Conservation (phyloP, 2,797 vertebrate genomes). For the Danio jaintianensis region DNA sequence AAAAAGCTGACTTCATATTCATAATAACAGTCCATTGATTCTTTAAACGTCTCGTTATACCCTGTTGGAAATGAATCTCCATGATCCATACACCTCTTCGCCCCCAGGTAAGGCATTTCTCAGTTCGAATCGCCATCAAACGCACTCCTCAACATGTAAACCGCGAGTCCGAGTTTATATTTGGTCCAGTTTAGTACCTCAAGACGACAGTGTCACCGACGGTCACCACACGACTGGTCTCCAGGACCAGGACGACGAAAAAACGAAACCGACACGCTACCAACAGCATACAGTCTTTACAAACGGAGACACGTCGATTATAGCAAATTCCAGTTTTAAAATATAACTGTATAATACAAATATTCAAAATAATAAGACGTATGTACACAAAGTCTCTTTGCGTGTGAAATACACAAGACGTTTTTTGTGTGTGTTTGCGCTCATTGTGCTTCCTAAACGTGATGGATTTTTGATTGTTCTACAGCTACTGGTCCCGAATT, state of each 20-base stretch:
- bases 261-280: slow-evolving; percentile 61
- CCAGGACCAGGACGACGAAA: slow-evolving; percentile 57
- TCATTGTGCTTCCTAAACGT: slow-evolving; percentile 60
- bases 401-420: slow-evolving; percentile 56
- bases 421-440: slow-evolving; percentile 28
- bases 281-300: slow-evolving; percentile 75
- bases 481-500: slow-evolving; percentile 62
- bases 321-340: slow-evolving; percentile 75
- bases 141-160: slow-evolving; percentile 45
- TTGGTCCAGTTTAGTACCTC: slow-evolving; percentile 63
- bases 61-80: slow-evolving; percentile 40
- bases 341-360: slow-evolving; percentile 76
- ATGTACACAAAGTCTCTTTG: slow-evolving; percentile 69
- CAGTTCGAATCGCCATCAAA: slow-evolving; percentile 38
- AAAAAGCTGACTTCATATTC: slow-evolving; percentile 16
- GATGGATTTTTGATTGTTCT: slow-evolving; percentile 48
- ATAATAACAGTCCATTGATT: slow-evolving; percentile 37
- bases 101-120: slow-evolving; percentile 48
- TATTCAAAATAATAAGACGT: slow-evolving; percentile 65
- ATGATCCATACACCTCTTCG: slow-evolving; percentile 33
- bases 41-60: slow-evolving; percentile 4
- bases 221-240: slow-evolving; percentile 52
- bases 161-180: slow-evolving; percentile 44
- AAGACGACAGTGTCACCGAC: slow-evolving; percentile 53
- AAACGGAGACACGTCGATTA: slow-evolving; percentile 76